Conservation (phyloP, 2,113 vertebrate genomes). For the Hydropotes inermis region DNA sequence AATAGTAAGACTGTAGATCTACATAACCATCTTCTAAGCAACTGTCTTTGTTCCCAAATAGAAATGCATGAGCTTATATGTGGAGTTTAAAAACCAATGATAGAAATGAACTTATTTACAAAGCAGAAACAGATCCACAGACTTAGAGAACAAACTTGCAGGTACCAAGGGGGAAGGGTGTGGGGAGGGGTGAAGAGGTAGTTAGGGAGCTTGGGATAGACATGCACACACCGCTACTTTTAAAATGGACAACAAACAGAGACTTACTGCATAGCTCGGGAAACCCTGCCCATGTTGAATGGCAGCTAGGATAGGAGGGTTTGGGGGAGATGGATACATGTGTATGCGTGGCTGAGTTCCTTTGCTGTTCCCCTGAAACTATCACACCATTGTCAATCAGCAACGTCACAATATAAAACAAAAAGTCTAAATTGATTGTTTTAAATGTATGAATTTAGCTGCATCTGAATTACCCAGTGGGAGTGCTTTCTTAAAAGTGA, state of each 20-base stretch:
- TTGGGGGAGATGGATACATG: neutral
- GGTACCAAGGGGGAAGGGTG: neutral
- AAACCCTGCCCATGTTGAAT: neutral
- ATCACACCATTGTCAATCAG: neutral
- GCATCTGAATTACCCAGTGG: neutral
- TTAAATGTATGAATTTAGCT: neutral
- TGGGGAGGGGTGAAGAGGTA: neutral
- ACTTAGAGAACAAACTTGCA: neutral
- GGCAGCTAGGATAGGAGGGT: neutral
- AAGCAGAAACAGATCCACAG: neutral
- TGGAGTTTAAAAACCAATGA: neutral
- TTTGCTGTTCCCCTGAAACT: neutral
- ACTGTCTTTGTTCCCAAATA: neutral
- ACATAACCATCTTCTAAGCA: neutral
- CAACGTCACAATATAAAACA: neutral
- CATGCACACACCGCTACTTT: neutral
- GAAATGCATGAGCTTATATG: neutral
- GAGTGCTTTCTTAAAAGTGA: neutral
- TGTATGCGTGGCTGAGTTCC: neutral
- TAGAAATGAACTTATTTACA: neutral
- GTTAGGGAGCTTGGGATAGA: neutral
- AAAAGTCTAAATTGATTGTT: neutral
- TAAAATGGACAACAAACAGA: rapidly evolving
- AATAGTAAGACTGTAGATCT: neutral
- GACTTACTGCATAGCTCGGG: neutral